Evolutionary conservation across 2,888 invertebrate genomes (phyloP).

Genomic region (Euspilapteryx auroguttella): DNA sequence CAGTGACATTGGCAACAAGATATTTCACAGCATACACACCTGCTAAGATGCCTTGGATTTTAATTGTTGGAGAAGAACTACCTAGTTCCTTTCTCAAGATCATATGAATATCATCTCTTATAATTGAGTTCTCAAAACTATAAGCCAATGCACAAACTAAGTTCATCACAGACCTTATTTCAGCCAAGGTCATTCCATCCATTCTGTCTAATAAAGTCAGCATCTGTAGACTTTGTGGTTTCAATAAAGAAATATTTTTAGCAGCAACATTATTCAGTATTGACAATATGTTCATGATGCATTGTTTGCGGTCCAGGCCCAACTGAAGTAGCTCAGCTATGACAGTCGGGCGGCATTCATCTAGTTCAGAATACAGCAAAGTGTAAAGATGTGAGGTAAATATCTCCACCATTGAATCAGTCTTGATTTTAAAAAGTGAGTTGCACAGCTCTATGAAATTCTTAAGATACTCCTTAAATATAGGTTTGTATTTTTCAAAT

Average conservation of each 20-base stretch:
- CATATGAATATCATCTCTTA: conserved; percentile 83
- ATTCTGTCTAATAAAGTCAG: conserved; percentile 74
- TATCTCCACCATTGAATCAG: conserved; percentile 50
- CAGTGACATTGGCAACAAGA: conserved; percentile 47
- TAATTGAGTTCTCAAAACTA: conserved; percentile 40
- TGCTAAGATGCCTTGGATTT: conserved; percentile 75
- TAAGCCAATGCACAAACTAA: conserved; percentile 76
- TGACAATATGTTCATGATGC: conserved; percentile 27
- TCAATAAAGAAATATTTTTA: conserved; percentile 42
- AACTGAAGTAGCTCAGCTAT: conserved; percentile 40
- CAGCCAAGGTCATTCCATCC: conserved; percentile 70
- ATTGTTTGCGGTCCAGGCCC: conserved; percentile 33
- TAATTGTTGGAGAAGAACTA: conserved; percentile 63
- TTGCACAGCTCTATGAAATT: conserved; percentile 59
- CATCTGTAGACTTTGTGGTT: conserved; percentile 62
- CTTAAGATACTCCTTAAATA: conserved; percentile 57
- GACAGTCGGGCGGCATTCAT: conserved; percentile 33
- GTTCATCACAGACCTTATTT: conserved; percentile 77
- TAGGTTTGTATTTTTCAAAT: conserved; percentile 55
- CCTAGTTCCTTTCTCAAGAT: conserved; percentile 82
- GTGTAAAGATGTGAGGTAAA: conserved; percentile 64
- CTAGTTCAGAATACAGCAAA: conserved; percentile 42
- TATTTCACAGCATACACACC: conserved; percentile 76
- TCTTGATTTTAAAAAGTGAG: conserved; percentile 49
- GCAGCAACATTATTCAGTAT: conserved; percentile 38